phyloP scores from a whole-genome alignment of 2,888 invertebrate species.

The Sialis fuliginosa region DNA sequence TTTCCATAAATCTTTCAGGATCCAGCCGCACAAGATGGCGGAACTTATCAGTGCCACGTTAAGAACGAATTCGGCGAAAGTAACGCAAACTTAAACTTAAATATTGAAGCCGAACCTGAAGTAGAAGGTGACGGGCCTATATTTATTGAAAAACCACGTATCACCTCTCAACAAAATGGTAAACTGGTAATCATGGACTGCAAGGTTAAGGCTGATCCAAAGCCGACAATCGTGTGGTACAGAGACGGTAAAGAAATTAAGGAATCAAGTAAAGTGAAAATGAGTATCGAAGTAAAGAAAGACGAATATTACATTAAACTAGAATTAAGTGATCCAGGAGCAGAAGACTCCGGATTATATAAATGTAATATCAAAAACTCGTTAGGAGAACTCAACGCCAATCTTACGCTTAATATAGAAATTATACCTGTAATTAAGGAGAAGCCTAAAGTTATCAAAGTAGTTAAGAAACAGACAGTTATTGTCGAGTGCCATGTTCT shows the following conservation, averaged over 20 bases:
- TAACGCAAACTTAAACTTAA: constrained; percentile 89
- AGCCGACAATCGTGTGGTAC: constrained; percentile 69
- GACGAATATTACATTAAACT: constrained; percentile 76
- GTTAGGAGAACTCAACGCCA: constrained; percentile 92
- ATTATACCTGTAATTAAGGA: constrained; percentile 90
- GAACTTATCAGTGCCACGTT: constrained; percentile 84
- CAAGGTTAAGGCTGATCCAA: constrained; percentile 65
- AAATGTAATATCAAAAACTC: constrained; percentile 95
- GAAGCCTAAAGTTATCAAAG: constrained; percentile 78
- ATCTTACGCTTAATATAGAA: constrained; percentile 94
- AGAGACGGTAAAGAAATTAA: constrained; percentile 61
- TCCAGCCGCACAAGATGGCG: constrained; percentile 64
- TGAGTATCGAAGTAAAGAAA: constrained; percentile 51
- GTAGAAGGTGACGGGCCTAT: constrained; percentile 87
- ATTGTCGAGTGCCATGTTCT: constrained; percentile 87
- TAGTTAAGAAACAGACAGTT: constrained; percentile 81
- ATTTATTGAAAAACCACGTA: constrained; percentile 80
- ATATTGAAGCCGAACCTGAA: constrained; percentile 93
- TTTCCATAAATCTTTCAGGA: constrained; percentile 33
- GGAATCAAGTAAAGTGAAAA: constrained; percentile 66
- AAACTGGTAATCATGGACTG: constrained; percentile 80
- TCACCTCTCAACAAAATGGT: constrained; percentile 66
- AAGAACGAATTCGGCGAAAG: constrained; percentile 93
- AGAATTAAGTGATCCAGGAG: constrained; percentile 76
- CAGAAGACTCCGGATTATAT: constrained; percentile 93